Evolutionary conservation across 2,888 invertebrate species (phyloP).

Genomic region (Cheilosia impressa): DNA sequence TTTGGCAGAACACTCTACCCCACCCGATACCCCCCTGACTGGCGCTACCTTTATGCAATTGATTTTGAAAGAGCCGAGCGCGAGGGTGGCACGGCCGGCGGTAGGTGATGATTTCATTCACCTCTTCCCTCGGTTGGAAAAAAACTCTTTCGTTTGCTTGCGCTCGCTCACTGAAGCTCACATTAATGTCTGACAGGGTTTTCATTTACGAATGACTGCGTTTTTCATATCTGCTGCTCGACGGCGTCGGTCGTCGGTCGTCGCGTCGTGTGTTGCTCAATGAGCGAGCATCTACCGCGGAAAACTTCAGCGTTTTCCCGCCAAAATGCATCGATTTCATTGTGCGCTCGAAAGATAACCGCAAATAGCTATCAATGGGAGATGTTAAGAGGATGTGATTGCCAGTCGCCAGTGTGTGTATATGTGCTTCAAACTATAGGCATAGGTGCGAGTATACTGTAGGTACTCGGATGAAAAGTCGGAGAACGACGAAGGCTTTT

Average conservation of each 20-base stretch:
- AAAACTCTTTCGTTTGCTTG: slow-evolving; percentile 24
- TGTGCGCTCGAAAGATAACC: slow-evolving; percentile 70
- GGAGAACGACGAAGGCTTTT: slow-evolving; percentile 49
- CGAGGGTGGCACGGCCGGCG: background rate
- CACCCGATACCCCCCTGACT: background rate
- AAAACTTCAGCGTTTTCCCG: slow-evolving; percentile 60
- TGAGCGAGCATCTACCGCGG: slow-evolving; percentile 7
- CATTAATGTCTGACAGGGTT: slow-evolving; percentile 71
- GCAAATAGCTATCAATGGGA: slow-evolving; percentile 71
- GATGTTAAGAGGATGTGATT: slow-evolving; percentile 73
- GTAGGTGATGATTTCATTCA: slow-evolving; percentile 41
- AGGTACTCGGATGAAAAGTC: slow-evolving; percentile 49
- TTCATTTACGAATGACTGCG: slow-evolving; percentile 71
- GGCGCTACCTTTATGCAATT: slow-evolving; percentile 38
- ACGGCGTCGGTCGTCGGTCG: background rate
- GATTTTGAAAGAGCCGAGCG: slow-evolving; percentile 35
- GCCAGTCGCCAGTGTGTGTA: slow-evolving; percentile 37
- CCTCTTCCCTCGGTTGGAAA: slow-evolving; percentile 21
- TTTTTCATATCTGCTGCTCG: slow-evolving; percentile 53
- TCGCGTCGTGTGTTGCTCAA: background rate
- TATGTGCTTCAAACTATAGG: slow-evolving; percentile 36
- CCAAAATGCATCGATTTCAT: slow-evolving; percentile 72
- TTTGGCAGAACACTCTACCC: slow-evolving; percentile 41
- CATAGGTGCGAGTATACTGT: background rate
- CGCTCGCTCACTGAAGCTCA: slow-evolving; percentile 59